Conservation (phyloP, 2,888 invertebrate species). For the Pasiphila rectangulata region DNA sequence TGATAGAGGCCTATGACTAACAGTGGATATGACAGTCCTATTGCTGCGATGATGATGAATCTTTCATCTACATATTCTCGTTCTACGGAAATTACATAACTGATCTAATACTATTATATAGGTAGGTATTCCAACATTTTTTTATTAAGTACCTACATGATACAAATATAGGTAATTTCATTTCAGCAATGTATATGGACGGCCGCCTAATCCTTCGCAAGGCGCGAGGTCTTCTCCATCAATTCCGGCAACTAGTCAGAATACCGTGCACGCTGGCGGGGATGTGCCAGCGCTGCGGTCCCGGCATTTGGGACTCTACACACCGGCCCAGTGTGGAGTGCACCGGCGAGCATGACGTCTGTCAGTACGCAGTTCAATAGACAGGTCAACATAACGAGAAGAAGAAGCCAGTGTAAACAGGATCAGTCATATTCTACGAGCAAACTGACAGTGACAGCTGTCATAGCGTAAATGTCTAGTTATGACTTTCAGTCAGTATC, state of each 20-base stretch:
- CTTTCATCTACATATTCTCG: no score
- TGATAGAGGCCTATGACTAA: no score
- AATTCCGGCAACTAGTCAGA: constrained; percentile 92
- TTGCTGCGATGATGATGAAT: no score
- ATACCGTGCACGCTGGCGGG: constrained; percentile 95
- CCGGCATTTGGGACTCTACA: constrained; percentile 96
- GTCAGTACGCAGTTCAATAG: constrained; percentile 65
- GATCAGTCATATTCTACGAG: neutral
- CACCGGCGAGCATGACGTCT: constrained; percentile 85
- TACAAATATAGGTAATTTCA: no score
- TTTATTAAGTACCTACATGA: no score
- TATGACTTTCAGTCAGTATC: no score
- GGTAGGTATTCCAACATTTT: no score
- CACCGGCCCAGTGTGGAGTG: constrained; percentile 94
- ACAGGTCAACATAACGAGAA: no score
- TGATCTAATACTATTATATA: no score
- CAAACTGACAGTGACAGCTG: neutral
- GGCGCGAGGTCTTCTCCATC: constrained; percentile 93
- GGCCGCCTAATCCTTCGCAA: constrained; percentile 93
- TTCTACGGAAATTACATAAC: no score
- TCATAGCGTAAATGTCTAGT: no score
- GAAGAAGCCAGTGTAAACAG: neutral
- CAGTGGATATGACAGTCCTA: no score
- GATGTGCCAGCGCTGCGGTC: constrained; percentile 93
- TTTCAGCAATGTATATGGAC: constrained; percentile 97